These are phyloP conservation scores for Scleropages formosus DNA, from an alignment of 2,797 vertebrate genomes.

Conservation along the genomic window DNA sequence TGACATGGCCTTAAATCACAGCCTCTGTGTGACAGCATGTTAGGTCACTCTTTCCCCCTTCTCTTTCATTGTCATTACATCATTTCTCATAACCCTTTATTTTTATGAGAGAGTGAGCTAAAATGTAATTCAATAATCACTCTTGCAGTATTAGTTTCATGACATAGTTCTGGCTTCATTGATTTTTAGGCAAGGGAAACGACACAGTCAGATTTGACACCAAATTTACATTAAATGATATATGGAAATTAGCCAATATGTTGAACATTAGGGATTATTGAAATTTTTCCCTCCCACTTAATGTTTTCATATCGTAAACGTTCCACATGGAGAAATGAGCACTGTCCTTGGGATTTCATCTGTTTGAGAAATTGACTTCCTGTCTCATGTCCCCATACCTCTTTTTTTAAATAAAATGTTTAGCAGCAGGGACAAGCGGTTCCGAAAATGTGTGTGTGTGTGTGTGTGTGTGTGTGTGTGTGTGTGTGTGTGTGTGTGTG, in stretches of 20 bases:
- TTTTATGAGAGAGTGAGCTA: not conserved
- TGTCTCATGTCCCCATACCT: not conserved
- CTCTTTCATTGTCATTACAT: not conserved
- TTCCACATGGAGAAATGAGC: not conserved
- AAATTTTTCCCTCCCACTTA: not conserved
- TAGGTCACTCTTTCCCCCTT: not conserved
- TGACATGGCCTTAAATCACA: not conserved
- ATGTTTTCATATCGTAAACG: no score
- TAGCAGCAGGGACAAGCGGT: no score
- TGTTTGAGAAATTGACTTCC: conserved; percentile 8
- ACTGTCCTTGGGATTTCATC: no score
- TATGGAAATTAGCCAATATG: not conserved
- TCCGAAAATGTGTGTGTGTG: no score
- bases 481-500: no score
- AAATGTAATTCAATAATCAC: not conserved
- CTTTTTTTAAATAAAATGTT: conserved; percentile 3
- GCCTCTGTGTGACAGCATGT: not conserved
- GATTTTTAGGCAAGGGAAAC: not conserved
- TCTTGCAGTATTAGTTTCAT: not conserved
- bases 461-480: no score
- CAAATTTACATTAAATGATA: not conserved
- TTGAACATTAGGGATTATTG: not conserved
- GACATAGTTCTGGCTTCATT: not conserved
- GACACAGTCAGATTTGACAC: not conserved
- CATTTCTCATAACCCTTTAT: not conserved